Evolutionary conservation across 1,140 invertebrate genomes (phyloP).

Genomic region (Meteorus sp.): DNA sequence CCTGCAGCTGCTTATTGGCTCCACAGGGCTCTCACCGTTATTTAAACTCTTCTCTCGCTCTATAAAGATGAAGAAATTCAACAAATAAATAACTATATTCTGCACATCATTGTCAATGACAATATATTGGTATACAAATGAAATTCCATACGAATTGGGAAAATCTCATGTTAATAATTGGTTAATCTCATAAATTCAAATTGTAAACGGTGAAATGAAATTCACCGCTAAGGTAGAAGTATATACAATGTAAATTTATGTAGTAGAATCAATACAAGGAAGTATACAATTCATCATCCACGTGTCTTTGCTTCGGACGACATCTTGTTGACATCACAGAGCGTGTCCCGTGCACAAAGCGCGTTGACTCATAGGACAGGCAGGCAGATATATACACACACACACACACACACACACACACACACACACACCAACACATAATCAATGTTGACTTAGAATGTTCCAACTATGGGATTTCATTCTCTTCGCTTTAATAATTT

Average conservation of each 20-base stretch:
- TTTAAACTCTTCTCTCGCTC: slow-evolving; percentile 62
- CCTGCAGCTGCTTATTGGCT: slow-evolving; percentile 63
- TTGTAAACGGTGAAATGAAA: too few relatives aligned
- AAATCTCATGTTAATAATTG: too few relatives aligned
- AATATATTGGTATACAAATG: neutral
- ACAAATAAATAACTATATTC: neutral
- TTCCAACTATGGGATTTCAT: neutral
- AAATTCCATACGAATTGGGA: too few relatives aligned
- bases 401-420: too few relatives aligned
- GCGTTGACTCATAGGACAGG: too few relatives aligned
- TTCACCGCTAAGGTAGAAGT: neutral
- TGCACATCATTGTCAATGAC: neutral
- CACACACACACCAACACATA: too few relatives aligned
- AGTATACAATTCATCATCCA: neutral
- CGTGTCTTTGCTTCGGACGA: neutral
- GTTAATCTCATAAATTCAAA: too few relatives aligned
- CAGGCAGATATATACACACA: too few relatives aligned
- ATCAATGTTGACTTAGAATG: too few relatives aligned
- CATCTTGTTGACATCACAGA: slow-evolving; percentile 2
- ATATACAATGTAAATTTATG: neutral
- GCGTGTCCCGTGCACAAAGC: too few relatives aligned
- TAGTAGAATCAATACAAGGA: neutral
- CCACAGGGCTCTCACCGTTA: slow-evolving; percentile 61
- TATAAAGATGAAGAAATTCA: slow-evolving; percentile 34
- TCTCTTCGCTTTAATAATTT: neutral